A percentile compares a stretch with the other conserved stretches of the same genome.
Evolutionary conservation across 2,888 invertebrate species (phyloP).

Genomic region (Apodemia mormo): DNA sequence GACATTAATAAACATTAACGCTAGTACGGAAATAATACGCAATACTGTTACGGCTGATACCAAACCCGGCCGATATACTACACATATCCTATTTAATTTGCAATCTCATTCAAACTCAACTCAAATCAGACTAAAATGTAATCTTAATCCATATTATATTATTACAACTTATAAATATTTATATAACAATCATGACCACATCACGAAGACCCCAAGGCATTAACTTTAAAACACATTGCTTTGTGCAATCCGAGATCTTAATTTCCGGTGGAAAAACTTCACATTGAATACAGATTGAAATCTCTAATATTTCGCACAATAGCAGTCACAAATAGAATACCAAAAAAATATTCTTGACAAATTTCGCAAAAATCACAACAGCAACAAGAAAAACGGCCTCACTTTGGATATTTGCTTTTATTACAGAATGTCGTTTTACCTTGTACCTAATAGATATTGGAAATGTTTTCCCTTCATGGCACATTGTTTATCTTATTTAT

Average conservation of each 20-base stretch:
- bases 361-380: neutral
- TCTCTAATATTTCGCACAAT: neutral
- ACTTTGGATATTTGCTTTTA: constrained; percentile 2
- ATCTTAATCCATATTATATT: too few species aligned
- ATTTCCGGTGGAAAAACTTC: constrained; percentile 5
- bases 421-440: constrained; percentile 3
- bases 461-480: neutral
- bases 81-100: too few species aligned
- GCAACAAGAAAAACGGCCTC: neutral
- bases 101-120: too few species aligned
- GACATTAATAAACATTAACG: too few species aligned
- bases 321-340: neutral
- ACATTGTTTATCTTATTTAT: constrained; percentile 9
- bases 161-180: too few species aligned
- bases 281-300: constrained; percentile 12
- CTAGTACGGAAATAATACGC: too few species aligned
- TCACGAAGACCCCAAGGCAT: neutral
- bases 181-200: neutral
- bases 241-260: neutral
- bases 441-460: constrained; percentile 5
- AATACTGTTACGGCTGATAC: too few species aligned
- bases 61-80: too few species aligned
- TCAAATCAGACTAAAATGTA: too few species aligned
- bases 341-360: neutral
- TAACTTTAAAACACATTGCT: neutral